Evolutionary conservation across 2,113 vertebrate species (phyloP), one percentile per base, ranked within the genome.

Genomic region (Uria aalge): DNA sequence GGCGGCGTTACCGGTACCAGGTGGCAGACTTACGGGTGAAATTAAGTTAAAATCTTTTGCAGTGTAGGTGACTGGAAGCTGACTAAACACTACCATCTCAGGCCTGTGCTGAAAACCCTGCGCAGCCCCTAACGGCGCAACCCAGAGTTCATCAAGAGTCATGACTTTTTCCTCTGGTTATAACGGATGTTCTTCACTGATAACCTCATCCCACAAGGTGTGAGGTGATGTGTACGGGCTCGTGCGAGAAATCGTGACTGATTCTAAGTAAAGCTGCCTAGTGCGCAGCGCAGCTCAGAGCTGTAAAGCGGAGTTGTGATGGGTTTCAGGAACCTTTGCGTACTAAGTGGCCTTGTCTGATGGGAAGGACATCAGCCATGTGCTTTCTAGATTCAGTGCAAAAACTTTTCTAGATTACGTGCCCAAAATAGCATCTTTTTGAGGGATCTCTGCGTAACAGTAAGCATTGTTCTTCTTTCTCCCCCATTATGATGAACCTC

Each of bases 201-300:
- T 78, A 79, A 78, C 9, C 56, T 40, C 11, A 10, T 27, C 47
- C 56, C 36, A 1, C 24, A 3, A 8, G 43, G 59, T 48, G 41
- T 40, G 53, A n/a, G 45, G 71, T 41, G 66, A 21, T 27, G 60
- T 45, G 48, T 5, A n/a, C 1, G 8, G 34, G 66, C 55, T 55
- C 9, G 0, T 9, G 69, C 38, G 85, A 89, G 59, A 45, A 69
- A 22, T 5, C 8, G 30, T 27, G 76, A 14, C 66, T 69, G 57
- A 26, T 83, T 24, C 32, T 26, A 12, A 59, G 72, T 52, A 8
- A 24, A 53, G 21, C 38, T 59, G 34, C 48, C 29, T 26, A 5
- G 29, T 11, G 0, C 2, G 6, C 23, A 11, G 71, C 29, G 12
- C 26, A 4, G 72, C 8, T 22, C 1, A 8, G n/a, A 11, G 41